Evolutionary conservation across 2,888 invertebrate species (phyloP).

Genomic region (Torymus aiolomorphi): DNA sequence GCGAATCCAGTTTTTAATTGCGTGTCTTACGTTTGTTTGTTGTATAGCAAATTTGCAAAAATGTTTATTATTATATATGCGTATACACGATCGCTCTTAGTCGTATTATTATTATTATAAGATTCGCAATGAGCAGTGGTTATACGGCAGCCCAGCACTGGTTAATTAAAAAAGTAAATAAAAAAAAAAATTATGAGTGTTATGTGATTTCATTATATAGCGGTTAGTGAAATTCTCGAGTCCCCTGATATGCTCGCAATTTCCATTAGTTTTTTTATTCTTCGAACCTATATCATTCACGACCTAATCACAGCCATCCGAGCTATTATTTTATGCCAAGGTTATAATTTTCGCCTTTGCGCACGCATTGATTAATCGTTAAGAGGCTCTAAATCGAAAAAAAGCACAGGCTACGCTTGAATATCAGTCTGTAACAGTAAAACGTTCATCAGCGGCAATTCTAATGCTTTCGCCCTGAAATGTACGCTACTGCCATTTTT

Average conservation of each 20-base stretch:
- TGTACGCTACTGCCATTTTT: slow-evolving; percentile 45
- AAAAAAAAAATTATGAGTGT: slow-evolving; percentile 13
- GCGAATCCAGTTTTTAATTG: slow-evolving; percentile 4
- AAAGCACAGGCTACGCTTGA: slow-evolving; percentile 49
- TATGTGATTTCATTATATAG: slow-evolving; percentile 24
- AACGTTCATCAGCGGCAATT: slow-evolving; percentile 52
- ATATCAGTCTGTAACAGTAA: slow-evolving; percentile 57
- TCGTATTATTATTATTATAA: slow-evolving; percentile 11
- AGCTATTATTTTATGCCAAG: slow-evolving; percentile 43
- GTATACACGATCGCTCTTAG: slow-evolving; percentile 27
- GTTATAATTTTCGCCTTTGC: slow-evolving; percentile 46
- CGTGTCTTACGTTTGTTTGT: slow-evolving; percentile 15
- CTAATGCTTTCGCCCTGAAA: slow-evolving; percentile 38
- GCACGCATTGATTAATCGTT: slow-evolving; percentile 47
- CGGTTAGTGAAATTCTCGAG: slow-evolving; percentile 47
- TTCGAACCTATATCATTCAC: slow-evolving; percentile 45
- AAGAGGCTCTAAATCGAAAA: slow-evolving; percentile 44
- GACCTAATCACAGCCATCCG: slow-evolving; percentile 58
- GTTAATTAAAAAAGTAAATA: slow-evolving; percentile 24
- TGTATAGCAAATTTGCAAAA: slow-evolving; percentile 19
- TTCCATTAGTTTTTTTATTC: background rate
- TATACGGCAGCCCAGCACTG: slow-evolving; percentile 34
- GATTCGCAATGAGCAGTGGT: slow-evolving; percentile 14
- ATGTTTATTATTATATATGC: background rate
- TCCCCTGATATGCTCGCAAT: slow-evolving; percentile 36